phyloP scores from a whole-genome alignment of 2,113 vertebrate genomes.

The Bujurquina vittata region DNA sequence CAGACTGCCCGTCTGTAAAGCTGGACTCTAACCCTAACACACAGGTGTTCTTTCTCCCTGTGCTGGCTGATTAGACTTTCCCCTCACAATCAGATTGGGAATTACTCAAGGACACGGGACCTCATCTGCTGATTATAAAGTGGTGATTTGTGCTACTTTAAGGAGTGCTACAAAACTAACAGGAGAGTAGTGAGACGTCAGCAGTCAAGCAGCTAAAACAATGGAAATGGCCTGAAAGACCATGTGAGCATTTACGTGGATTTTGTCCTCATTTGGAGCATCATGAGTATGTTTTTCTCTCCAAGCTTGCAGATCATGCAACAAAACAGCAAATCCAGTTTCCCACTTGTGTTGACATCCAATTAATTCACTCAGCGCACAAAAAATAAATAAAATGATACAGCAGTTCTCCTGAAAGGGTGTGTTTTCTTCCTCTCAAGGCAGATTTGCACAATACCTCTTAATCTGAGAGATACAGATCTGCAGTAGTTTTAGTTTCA shows the following conservation, averaged over 20 bases:
- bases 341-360: neutral
- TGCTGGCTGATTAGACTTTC: neutral
- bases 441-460: neutral
- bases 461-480: neutral
- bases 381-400: neutral
- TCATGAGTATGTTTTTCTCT: neutral
- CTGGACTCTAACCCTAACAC: neutral
- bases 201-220: neutral
- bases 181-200: neutral
- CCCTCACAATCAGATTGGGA: neutral
- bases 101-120: neutral
- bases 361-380: neutral
- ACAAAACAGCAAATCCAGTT: neutral
- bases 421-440: neutral
- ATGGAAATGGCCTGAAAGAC: neutral
- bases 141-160: neutral
- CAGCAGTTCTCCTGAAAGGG: neutral
- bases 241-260: neutral
- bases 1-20: conserved; percentile 3
- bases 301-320: neutral
- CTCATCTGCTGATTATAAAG: neutral
- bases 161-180: neutral
- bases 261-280: neutral
- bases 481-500: conserved; percentile 1
- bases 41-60: neutral